phyloP scores from a whole-genome alignment of 2,888 invertebrate species.

The Cheilosia soror region DNA sequence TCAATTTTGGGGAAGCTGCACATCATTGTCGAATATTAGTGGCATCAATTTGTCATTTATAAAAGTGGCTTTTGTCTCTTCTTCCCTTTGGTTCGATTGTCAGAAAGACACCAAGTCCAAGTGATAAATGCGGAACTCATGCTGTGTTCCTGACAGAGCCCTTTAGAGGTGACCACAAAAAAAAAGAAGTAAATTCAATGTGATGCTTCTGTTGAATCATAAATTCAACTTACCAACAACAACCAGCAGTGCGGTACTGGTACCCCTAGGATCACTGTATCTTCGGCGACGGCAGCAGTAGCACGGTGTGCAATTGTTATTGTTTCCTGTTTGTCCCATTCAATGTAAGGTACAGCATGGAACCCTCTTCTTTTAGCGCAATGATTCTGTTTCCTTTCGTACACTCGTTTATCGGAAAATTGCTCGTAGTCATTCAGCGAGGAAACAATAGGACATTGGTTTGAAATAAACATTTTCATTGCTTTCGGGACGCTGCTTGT shows the following conservation, averaged over 20 bases:
- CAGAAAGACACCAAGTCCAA: conserved; percentile 70
- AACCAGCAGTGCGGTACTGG: conserved; percentile 6
- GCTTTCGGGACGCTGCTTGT: conserved; percentile 66
- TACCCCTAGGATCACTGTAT: conserved; percentile 48
- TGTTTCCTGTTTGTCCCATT: conserved; percentile 73
- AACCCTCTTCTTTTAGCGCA: conserved; percentile 67
- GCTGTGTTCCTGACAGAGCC: conserved; percentile 71
- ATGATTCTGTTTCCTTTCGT: conserved; percentile 56
- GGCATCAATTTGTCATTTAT: conserved; percentile 75
- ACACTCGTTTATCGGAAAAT: conserved; percentile 66
- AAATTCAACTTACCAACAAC: conserved; percentile 60
- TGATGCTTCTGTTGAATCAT: conserved; percentile 71
- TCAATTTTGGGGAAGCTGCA: conserved; percentile 67
- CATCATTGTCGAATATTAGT: conserved; percentile 67
- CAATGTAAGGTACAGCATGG: conserved; percentile 51
- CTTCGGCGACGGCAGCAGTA: conserved; percentile 36
- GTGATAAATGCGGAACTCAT: conserved; percentile 72
- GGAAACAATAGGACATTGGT: conserved; percentile 69
- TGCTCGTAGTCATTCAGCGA: conserved; percentile 58
- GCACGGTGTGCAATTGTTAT: conserved; percentile 74
- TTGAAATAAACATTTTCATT: conserved; percentile 74
- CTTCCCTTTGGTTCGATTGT: conserved; percentile 59
- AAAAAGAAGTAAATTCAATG: conserved; percentile 65
- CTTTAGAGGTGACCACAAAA: conserved; percentile 75
- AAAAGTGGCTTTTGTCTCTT: conserved; percentile 70